Conservation (phyloP, 2,113 vertebrate genomes). For the Pavo muticus region DNA sequence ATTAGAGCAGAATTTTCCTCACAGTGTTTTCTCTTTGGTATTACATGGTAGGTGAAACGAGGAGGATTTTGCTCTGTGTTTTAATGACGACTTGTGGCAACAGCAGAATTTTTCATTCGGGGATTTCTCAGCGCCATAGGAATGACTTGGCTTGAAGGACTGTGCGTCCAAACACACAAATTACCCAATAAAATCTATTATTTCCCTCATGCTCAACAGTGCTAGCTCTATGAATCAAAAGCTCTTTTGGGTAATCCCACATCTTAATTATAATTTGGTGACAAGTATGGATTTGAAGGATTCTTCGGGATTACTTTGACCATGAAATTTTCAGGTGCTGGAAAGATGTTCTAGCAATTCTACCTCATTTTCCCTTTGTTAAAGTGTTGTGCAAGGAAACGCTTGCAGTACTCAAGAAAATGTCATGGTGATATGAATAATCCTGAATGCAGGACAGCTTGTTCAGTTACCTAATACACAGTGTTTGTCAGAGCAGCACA, state of each 20-base stretch:
- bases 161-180: neutral
- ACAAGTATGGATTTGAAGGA: neutral
- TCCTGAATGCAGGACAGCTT: neutral
- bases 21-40: neutral
- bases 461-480: neutral
- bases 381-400: neutral
- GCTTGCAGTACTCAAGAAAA: neutral
- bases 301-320: neutral
- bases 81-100: neutral
- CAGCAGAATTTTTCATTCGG: neutral
- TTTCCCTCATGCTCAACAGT: neutral
- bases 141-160: slow-evolving; percentile 11
- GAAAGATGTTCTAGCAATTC: neutral
- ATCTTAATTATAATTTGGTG: neutral
- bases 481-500: neutral
- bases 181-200: slow-evolving; percentile 2
- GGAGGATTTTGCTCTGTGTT: neutral
- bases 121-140: neutral
- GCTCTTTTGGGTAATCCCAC: neutral
- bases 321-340: neutral
- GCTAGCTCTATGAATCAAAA: slow-evolving; percentile 4
- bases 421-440: neutral
- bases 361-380: neutral
- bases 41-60: neutral
- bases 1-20: neutral